Conservation (phyloP, 2,797 vertebrate species). For the Myotis pilosus region DNA sequence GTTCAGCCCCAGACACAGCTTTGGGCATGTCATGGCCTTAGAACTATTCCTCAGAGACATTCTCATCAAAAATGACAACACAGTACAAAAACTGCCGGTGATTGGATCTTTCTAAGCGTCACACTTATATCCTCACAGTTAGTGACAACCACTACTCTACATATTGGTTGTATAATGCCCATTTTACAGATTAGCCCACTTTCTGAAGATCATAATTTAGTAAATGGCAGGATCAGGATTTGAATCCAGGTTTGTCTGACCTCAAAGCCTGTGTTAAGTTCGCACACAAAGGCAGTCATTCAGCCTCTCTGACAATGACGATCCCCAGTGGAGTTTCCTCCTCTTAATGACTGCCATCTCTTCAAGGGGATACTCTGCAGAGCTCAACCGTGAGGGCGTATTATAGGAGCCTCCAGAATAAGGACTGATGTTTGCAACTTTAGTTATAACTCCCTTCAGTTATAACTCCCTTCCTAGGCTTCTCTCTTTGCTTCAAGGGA, state of each 20-base stretch:
- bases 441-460: neutral
- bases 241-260: neutral
- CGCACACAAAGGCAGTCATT: fast-evolving
- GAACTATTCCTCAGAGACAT: neutral
- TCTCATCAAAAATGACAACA: neutral
- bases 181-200: neutral
- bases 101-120: neutral
- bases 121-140: neutral
- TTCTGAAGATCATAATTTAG: neutral
- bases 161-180: too few species aligned
- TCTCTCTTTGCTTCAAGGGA: constrained; percentile 17
- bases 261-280: neutral
- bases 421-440: neutral
- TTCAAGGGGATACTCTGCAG: neutral
- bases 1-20: neutral
- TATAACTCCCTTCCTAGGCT: neutral
- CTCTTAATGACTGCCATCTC: fast-evolving
- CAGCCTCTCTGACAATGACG: neutral
- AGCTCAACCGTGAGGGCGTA: neutral
- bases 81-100: neutral
- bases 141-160: neutral
- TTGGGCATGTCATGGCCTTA: neutral
- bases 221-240: neutral
- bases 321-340: fast-evolving
- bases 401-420: neutral